Evolutionary conservation across 37 sponge, comb jelly and placozoan genomes (phyloP).

Genomic region (Eunapius fragilis): DNA sequence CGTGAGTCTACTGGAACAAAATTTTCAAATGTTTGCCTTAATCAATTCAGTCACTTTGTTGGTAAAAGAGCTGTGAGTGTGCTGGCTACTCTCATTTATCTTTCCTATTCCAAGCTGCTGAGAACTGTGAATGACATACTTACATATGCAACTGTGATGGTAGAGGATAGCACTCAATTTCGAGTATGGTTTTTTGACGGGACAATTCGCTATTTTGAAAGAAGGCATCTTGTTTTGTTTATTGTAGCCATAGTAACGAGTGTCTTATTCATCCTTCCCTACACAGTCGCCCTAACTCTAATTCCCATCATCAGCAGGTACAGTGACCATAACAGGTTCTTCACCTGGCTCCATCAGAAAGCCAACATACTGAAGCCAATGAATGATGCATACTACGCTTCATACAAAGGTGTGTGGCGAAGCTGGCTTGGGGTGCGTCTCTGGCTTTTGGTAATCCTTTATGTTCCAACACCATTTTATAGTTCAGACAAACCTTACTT

Average conservation of each 20-base stretch:
- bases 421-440: no score
- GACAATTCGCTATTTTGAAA: constrained; percentile 14
- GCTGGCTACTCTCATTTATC: constrained; percentile 41
- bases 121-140: constrained; percentile 8
- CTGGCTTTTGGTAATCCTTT: no score
- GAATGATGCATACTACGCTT: no score
- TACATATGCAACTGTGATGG: not conserved
- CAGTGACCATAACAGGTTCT: no score
- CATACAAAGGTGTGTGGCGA: no score
- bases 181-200: constrained; percentile 28
- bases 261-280: not conserved
- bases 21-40: no score
- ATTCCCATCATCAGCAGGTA: no score
- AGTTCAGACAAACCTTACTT: no score
- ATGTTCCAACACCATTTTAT: not conserved
- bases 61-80: no score
- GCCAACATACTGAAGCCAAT: no score
- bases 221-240: constrained; percentile 32
- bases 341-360: no score
- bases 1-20: constrained; percentile 9
- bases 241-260: constrained; percentile 1
- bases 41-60: no score
- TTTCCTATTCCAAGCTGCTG: constrained; percentile 30
- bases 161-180: not conserved
- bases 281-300: constrained; percentile 8